These are phyloP conservation scores for Capitulum mitella DNA, from an alignment of 2,888 invertebrate species.

Conservation along the genomic window DNA sequence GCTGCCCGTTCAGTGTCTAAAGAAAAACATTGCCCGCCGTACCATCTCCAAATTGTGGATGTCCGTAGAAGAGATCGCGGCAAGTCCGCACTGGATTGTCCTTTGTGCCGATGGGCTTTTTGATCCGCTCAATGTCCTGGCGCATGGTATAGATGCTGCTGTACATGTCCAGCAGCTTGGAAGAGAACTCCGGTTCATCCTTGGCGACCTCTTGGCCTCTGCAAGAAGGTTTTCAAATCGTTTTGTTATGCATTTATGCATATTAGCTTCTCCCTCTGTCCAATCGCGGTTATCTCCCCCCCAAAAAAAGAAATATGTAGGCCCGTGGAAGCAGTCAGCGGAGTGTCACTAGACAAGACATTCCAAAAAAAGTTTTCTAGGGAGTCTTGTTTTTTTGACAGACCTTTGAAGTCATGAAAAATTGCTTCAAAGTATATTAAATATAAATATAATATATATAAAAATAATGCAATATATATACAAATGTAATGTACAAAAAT, in stretches of 20 bases:
- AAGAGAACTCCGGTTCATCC: neutral
- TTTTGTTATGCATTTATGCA: neutral
- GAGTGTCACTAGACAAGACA: no score
- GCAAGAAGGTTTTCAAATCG: neutral
- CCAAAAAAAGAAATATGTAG: no score
- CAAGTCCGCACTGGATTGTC: conserved; percentile 75
- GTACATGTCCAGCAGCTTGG: conserved; percentile 56
- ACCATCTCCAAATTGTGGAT: conserved; percentile 52
- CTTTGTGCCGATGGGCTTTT: conserved; percentile 66
- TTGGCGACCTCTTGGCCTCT: neutral
- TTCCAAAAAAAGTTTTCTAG: no score
- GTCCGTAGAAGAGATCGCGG: conserved; percentile 65
- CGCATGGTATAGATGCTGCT: conserved; percentile 63
- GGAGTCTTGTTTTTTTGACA: no score
- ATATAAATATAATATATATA: no score
- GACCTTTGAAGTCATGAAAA: no score
- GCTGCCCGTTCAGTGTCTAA: no score
- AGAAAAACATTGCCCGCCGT: neutral
- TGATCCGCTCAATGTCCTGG: conserved; percentile 62
- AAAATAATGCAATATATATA: no score
- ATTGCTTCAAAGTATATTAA: no score
- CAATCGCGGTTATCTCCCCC: no score
- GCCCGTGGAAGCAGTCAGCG: no score
- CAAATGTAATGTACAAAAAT: neutral
- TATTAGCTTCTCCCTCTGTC: no score